Evolutionary conservation across 2,888 invertebrate species (phyloP).

Genomic region (Sylvicola cinctus): DNA sequence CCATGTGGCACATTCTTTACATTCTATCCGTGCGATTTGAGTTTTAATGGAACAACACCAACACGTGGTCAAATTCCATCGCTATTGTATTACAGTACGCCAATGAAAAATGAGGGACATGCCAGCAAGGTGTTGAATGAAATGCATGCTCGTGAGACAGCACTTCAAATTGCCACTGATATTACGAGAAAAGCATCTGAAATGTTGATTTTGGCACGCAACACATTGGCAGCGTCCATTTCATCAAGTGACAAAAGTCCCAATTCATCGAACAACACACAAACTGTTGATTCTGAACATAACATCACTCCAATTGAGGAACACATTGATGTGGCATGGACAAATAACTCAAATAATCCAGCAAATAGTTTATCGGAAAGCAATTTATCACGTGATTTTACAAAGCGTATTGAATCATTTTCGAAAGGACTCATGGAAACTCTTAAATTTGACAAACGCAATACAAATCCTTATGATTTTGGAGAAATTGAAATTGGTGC

Average conservation of each 20-base stretch:
- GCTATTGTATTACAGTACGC: slow-evolving; percentile 45
- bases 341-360: slow-evolving; percentile 21
- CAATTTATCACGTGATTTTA: slow-evolving; percentile 21
- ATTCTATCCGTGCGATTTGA: slow-evolving; percentile 77
- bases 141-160: slow-evolving; percentile 22
- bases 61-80: slow-evolving; percentile 89
- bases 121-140: slow-evolving; percentile 14
- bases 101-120: slow-evolving; percentile 17
- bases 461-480: slow-evolving; percentile 24
- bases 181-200: slow-evolving; percentile 60
- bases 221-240: slow-evolving; percentile 33
- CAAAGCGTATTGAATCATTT: slow-evolving; percentile 25
- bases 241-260: slow-evolving; percentile 34
- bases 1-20: slow-evolving; percentile 83
- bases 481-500: slow-evolving; percentile 24
- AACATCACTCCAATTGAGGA: slow-evolving; percentile 27
- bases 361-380: slow-evolving; percentile 12
- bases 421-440: slow-evolving; percentile 27
- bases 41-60: slow-evolving; percentile 91
- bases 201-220: slow-evolving; percentile 53
- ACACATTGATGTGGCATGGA: slow-evolving; percentile 26
- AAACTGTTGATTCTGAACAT: slow-evolving; percentile 26
- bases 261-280: slow-evolving; percentile 26
- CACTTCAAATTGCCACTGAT: slow-evolving; percentile 49
- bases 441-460: slow-evolving; percentile 23